Conservation (phyloP, 2,113 vertebrate genomes). For the Noturus placidus region DNA sequence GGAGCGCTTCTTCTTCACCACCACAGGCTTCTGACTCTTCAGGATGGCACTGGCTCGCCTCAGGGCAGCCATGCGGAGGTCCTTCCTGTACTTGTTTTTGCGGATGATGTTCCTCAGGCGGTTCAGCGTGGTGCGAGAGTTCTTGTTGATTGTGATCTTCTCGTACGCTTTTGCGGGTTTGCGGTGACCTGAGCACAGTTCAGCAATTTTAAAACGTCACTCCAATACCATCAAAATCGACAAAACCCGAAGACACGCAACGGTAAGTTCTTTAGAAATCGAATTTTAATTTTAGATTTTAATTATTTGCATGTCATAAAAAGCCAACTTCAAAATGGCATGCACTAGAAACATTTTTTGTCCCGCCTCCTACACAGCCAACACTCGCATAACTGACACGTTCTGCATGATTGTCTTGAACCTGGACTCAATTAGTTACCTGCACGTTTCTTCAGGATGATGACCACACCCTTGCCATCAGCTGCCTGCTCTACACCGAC, state of each 20-base stretch:
- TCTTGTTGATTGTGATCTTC: conserved; percentile 90
- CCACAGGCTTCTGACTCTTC: conserved; percentile 90
- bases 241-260: neutral
- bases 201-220: neutral
- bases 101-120: conserved; percentile 88
- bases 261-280: neutral
- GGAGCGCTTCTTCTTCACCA: conserved; percentile 86
- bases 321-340: neutral
- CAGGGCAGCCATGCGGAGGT: conserved; percentile 87
- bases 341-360: neutral
- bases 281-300: neutral
- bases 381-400: neutral
- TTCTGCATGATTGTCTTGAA: neutral
- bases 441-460: conserved; percentile 83
- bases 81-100: conserved; percentile 87
- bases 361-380: neutral
- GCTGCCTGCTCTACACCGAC: conserved; percentile 86
- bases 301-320: neutral
- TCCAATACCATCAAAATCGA: neutral
- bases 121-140: conserved; percentile 83
- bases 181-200: conserved; percentile 74
- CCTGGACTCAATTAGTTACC: conserved; percentile 64
- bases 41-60: conserved; percentile 87
- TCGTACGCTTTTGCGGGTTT: conserved; percentile 81
- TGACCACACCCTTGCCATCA: conserved; percentile 85